These are phyloP conservation scores for Notolabrus celidotus DNA, from an alignment of 2,797 vertebrate genomes.

Conservation along the genomic window DNA sequence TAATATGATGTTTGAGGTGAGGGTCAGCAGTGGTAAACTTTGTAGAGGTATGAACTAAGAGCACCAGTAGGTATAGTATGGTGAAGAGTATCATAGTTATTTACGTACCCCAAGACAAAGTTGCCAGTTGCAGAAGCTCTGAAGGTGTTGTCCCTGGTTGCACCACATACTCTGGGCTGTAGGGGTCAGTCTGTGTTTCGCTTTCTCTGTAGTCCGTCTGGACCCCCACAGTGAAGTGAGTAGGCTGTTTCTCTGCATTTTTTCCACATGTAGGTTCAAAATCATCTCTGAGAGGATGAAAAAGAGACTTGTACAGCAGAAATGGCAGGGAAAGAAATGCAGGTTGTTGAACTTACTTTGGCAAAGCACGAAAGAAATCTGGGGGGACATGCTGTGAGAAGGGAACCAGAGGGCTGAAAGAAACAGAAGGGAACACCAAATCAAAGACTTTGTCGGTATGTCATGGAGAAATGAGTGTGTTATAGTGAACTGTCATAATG, in stretches of 20 bases:
- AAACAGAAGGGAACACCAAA: conserved; percentile 35
- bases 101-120: conserved; percentile 89
- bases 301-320: background rate
- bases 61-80: too few species aligned
- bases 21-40: too few species aligned
- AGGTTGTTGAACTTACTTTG: conserved; percentile 83
- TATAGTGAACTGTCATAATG: too few species aligned
- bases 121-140: conserved; percentile 91
- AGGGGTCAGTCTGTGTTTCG: conserved; percentile 95
- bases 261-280: background rate
- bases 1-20: too few species aligned
- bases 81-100: background rate
- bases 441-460: background rate
- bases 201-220: conserved; percentile 96
- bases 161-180: conserved; percentile 89
- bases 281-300: conserved; percentile 76
- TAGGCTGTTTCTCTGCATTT: conserved; percentile 20
- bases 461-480: too few species aligned
- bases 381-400: conserved; percentile 78
- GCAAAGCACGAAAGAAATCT: conserved; percentile 69
- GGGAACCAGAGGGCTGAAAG: conserved; percentile 84
- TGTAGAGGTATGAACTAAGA: too few species aligned
- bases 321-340: background rate
- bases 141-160: conserved; percentile 85
- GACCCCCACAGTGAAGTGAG: conserved; percentile 85